Evolutionary conservation across 2,797 vertebrate species (phyloP).

Genomic region (Amniataba percoides): DNA sequence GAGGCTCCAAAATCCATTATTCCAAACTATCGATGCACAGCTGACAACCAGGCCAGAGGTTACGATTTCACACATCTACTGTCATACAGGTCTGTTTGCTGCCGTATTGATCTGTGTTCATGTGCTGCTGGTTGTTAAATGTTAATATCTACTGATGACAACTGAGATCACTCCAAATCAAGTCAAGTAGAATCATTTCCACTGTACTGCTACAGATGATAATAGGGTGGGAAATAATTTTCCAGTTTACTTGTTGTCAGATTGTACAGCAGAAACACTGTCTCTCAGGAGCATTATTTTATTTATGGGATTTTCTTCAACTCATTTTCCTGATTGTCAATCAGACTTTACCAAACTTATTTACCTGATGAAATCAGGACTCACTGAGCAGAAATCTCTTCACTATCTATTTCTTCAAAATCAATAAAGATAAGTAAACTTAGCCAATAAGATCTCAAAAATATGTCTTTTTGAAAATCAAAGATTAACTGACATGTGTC

Average conservation of each 20-base stretch:
- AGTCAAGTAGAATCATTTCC: constrained; percentile 13
- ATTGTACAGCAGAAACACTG: constrained; percentile 3
- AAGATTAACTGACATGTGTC: constrained; percentile 11
- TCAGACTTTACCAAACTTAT: constrained; percentile 27
- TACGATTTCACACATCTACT: constrained; percentile 39
- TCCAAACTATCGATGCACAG: constrained; percentile 40
- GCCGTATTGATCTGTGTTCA: constrained; percentile 66
- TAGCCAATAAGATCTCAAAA: neutral
- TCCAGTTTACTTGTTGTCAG: constrained; percentile 3
- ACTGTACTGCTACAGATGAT: constrained; percentile 13
- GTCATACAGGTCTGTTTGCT: constrained; percentile 34
- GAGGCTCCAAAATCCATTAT: constrained; percentile 60
- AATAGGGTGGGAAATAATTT: constrained; percentile 13
- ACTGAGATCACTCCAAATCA: constrained; percentile 16
- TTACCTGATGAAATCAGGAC: constrained; percentile 23
- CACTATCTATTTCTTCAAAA: constrained; percentile 31
- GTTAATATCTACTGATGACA: constrained; percentile 49
- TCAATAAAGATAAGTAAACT: constrained; percentile 28
- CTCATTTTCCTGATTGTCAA: constrained; percentile 25
- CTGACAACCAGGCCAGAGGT: constrained; percentile 56
- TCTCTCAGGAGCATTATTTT: constrained; percentile 10
- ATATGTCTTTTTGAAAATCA: neutral
- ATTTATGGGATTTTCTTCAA: constrained; percentile 27
- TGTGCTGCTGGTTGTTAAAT: constrained; percentile 53
- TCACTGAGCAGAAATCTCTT: neutral